Evolutionary conservation across 1,140 invertebrate genomes (phyloP).

Genomic region (Dreissena rostriformis): DNA sequence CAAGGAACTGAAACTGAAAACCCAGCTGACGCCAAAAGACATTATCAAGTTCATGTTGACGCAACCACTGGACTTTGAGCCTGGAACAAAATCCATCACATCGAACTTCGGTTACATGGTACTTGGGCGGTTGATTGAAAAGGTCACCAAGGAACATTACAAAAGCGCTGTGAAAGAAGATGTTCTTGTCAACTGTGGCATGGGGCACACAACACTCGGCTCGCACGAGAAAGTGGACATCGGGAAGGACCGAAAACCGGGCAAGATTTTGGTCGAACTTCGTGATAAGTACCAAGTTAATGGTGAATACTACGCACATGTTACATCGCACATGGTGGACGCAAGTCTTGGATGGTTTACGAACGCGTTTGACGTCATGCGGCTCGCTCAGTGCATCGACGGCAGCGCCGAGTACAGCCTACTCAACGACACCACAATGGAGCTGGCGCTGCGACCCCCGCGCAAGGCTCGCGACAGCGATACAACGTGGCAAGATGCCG

Average conservation of each 20-base stretch:
- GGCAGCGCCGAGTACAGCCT: conserved; percentile 66
- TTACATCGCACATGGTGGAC: conserved; percentile 66
- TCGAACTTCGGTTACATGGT: conserved; percentile 80
- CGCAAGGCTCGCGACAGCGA: conserved; percentile 49
- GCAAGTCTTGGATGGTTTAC: conserved; percentile 76
- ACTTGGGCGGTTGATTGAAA: conserved; percentile 79
- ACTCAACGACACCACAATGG: conserved; percentile 61
- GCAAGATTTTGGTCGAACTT: conserved; percentile 40
- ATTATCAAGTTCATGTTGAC: conserved; percentile 74
- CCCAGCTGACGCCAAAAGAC: conserved; percentile 53
- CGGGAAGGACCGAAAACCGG: conserved; percentile 28
- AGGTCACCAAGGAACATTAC: conserved; percentile 69
- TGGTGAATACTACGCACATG: conserved; percentile 59
- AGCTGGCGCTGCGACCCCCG: conserved; percentile 58
- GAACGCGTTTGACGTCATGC: conserved; percentile 73
- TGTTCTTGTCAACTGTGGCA: conserved; percentile 76
- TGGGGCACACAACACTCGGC: conserved; percentile 77
- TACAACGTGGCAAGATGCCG: conserved; percentile 67
- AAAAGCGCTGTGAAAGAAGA: conserved; percentile 73
- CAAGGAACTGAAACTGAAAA: conserved; percentile 60
- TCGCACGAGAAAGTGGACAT: conserved; percentile 33
- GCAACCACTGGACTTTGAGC: conserved; percentile 67
- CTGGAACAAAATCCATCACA: conserved; percentile 73
- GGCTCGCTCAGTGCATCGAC: conserved; percentile 70
- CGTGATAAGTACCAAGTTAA: conserved; percentile 53